Evolutionary conservation across 2,113 vertebrate genomes (phyloP).

Genomic region (Cranoglanis bouderius): DNA sequence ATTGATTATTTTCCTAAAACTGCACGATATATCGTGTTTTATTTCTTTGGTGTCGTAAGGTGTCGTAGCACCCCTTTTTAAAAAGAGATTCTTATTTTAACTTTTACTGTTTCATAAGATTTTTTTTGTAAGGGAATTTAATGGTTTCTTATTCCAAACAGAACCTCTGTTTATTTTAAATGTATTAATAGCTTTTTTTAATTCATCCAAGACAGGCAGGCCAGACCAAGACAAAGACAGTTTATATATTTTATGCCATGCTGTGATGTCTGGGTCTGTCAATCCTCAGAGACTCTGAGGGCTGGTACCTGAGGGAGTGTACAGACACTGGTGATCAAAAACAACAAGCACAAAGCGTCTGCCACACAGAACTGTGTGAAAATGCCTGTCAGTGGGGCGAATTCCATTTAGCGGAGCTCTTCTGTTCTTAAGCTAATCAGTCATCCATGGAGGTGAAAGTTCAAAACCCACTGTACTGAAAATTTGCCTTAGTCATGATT

Average conservation of each 20-base stretch:
- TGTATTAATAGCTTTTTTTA: not conserved
- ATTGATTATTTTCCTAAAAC: not conserved
- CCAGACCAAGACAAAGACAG: too few relatives aligned
- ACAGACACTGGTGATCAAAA: not conserved
- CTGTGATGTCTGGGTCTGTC: not conserved
- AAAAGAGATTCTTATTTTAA: not conserved
- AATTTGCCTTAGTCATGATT: constrained; percentile 30
- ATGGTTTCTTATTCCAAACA: not conserved
- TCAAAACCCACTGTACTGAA: not conserved
- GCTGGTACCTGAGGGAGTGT: constrained; percentile 21
- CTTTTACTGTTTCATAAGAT: not conserved
- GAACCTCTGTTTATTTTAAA: not conserved
- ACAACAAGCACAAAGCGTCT: not conserved
- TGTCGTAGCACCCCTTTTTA: not conserved
- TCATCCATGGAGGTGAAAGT: constrained; percentile 39
- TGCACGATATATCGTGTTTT: not conserved
- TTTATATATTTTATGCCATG: not conserved
- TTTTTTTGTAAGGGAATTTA: not conserved
- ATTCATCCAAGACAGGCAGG: not conserved
- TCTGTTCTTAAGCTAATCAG: constrained; percentile 32
- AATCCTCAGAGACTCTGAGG: not conserved
- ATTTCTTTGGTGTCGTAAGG: not conserved
- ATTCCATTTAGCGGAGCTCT: not conserved
- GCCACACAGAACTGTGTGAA: not conserved
- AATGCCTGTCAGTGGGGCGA: not conserved